Base-by-base conservation (phyloP, 2,888 invertebrate species). In the Latrodectus elegans region DNA sequence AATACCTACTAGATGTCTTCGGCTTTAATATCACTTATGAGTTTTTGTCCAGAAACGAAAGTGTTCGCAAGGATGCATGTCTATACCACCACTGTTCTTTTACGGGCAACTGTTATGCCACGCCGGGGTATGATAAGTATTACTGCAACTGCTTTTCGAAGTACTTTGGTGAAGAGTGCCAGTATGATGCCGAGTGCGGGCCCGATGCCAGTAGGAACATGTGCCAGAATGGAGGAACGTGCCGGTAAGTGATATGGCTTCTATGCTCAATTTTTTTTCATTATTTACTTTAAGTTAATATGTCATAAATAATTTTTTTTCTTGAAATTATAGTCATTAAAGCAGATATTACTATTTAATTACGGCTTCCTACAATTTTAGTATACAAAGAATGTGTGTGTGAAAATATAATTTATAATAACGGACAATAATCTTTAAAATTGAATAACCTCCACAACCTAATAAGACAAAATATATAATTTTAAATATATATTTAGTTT, bases 11-110 rank as follows among this genome's bases (percentile, higher is more conserved):
- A 88, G 95, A 97, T 89, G 96, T 97, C 67, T 97, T 95, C 91
- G 97, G 97, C 15, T 97, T 98, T 93, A 97, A 98, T 93, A 95
- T 97, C 91, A 97, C 97, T 51, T 97, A 97, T 92, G 96, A 97
- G 91, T 95, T 97, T 90, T 93, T 94, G 38, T 94, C 94, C 90
- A 91, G 89, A 55, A 84, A 89, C 3, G 89, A 90, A 8, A 84
- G 90, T 8, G 83, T 90, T 17, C 79, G 90, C 6, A 90, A 91
- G 60, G 89, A 91, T 65, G 90, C 91, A 10, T 97, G 97, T 92
- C 96, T 95, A 89, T 95, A 96, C 84, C 94, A 95, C 90, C 95
- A 95, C 90, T 97, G 97, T 91, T 95, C 97, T 0, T 95, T 95
- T 90, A 94, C 96, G n/a, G 97, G 97, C 15, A 94, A 96, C 92